Percentiles rank a stretch among this genome's conserved stretches.
Conservation (phyloP, 2,888 invertebrate genomes). For the Nomada fabriciana region DNA sequence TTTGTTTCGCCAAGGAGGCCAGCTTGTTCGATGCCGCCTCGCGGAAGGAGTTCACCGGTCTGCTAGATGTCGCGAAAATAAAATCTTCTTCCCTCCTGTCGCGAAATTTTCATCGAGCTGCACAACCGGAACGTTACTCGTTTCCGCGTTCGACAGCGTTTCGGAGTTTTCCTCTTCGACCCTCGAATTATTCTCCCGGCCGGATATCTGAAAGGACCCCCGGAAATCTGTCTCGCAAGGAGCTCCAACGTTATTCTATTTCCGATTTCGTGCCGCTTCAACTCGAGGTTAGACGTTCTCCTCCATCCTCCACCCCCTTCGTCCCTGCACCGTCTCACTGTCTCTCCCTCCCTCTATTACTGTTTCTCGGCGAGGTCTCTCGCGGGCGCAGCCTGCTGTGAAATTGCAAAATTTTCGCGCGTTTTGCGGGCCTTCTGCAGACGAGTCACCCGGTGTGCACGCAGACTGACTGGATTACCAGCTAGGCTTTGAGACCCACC, state of each 20-base stretch:
- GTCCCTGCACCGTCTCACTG: neutral
- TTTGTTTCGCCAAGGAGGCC: slow-evolving; percentile 38
- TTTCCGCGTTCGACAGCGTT: neutral
- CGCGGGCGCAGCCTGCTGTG: slow-evolving; percentile 70
- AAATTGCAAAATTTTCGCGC: slow-evolving; percentile 75
- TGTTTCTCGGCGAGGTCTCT: slow-evolving; percentile 59
- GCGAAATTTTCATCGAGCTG: neutral
- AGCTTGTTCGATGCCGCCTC: neutral
- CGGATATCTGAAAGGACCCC: slow-evolving; percentile 12
- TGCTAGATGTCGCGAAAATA: slow-evolving; percentile 44
- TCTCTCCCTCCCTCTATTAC: slow-evolving; percentile 8
- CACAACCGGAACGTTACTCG: neutral
- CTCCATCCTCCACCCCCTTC: neutral
- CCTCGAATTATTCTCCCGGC: slow-evolving; percentile 14
- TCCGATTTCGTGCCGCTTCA: slow-evolving; percentile 56
- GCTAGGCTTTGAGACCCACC: slow-evolving; percentile 82
- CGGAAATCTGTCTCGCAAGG: slow-evolving; percentile 47
- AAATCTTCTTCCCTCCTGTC: slow-evolving; percentile 18
- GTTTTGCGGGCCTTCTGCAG: slow-evolving; percentile 69
- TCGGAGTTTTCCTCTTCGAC: neutral
- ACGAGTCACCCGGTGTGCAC: slow-evolving; percentile 73
- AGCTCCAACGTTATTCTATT: slow-evolving; percentile 61
- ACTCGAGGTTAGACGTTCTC: slow-evolving; percentile 47
- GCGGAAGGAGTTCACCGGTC: slow-evolving; percentile 27
- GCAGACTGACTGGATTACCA: slow-evolving; percentile 79